phyloP scores from a whole-genome alignment of 1,140 invertebrate species.

The silkworm (Bombyx mori) region DNA sequence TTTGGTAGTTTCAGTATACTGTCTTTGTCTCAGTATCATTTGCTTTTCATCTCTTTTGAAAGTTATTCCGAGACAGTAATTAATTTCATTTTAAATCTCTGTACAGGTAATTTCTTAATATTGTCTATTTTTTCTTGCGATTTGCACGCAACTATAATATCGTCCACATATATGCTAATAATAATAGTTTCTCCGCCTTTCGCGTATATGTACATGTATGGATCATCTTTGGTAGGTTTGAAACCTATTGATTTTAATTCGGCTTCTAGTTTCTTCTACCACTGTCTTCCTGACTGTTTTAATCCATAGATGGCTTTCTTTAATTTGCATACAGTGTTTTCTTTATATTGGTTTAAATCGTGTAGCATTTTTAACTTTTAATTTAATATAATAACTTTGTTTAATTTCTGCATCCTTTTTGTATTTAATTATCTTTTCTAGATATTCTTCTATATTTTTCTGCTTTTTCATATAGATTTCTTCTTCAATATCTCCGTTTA shows the following conservation, averaged over 20 bases:
- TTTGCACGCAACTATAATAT: slow-evolving; percentile 19
- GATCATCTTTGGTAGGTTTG: slow-evolving; percentile 14
- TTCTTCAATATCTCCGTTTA: slow-evolving; percentile 7
- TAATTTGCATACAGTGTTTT: slow-evolving; percentile 19
- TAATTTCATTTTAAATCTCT: slow-evolving; percentile 5
- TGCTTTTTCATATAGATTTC: slow-evolving; percentile 2
- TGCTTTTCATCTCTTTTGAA: neutral
- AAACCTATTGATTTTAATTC: slow-evolving; percentile 9
- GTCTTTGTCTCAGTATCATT: neutral
- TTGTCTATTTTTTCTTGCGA: slow-evolving; percentile 8
- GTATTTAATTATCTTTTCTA: slow-evolving; percentile 5
- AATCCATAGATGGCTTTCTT: slow-evolving; percentile 38
- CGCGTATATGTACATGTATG: slow-evolving; percentile 9
- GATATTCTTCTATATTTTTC: neutral
- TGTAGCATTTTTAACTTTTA: neutral
- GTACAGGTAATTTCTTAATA: neutral
- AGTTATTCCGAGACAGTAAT: neutral
- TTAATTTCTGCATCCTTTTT: neutral
- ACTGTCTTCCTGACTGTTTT: slow-evolving; percentile 26
- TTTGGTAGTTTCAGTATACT: slow-evolving; percentile 8
- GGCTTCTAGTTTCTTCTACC: slow-evolving; percentile 20
- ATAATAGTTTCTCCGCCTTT: slow-evolving; percentile 18
- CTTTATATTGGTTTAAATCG: slow-evolving; percentile 5
- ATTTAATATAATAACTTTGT: too few species aligned
- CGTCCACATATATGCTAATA: slow-evolving; percentile 29